Evolutionary conservation across 2,113 vertebrate species (phyloP), one percentile per base, ranked within the genome.

Genomic region (Motacilla tschutschensis): DNA sequence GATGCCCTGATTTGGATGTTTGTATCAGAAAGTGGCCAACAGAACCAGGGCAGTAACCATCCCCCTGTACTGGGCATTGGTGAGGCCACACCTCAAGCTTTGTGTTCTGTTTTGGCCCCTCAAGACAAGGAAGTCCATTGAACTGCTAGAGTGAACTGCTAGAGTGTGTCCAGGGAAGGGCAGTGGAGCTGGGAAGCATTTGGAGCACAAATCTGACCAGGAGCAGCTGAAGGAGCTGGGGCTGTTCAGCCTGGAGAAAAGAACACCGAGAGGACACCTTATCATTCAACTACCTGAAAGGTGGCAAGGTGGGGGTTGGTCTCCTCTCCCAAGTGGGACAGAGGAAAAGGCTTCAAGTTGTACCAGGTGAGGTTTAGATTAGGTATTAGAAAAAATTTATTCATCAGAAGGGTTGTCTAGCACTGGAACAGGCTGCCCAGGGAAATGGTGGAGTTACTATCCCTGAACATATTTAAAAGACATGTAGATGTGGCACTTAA

Each of bases 161-260:
- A 12, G 2, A 60, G 29, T 0, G 0, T 24, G 16, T 46, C 38
- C 36, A 58, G 15, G 4, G 6, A 57, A 71, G 7, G 28, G n/a
- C 50, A 78, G 20, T 2, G 5, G 10, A 38, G n/a, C 28, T 29
- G 13, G 16, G 24, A 58, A 44, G 28, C 10, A 12, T 20, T 16
- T 36, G n/a, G 13, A 79, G 22, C n/a, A 57, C 18, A 50, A 11
- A 12, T 50, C 48, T 43, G 50, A 36, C 6, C 20, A 63, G 14
- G 14, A 55, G 8, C 18, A 43, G n/a, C 41, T 57, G 12, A 22
- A 26, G 15, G 8, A 57, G 21, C 26, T 28, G 16, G n/a, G 13
- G 38, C 6, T 24, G 24, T 13, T 67, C 28, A 53, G n/a, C 19
- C 24, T 25, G 33, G 36, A 41, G 31, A 70, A 55, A 64, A 57